These are phyloP conservation scores for Galeopsomyia nigrocyanea DNA, from an alignment of 2,888 invertebrate species.

Conservation along the genomic window DNA sequence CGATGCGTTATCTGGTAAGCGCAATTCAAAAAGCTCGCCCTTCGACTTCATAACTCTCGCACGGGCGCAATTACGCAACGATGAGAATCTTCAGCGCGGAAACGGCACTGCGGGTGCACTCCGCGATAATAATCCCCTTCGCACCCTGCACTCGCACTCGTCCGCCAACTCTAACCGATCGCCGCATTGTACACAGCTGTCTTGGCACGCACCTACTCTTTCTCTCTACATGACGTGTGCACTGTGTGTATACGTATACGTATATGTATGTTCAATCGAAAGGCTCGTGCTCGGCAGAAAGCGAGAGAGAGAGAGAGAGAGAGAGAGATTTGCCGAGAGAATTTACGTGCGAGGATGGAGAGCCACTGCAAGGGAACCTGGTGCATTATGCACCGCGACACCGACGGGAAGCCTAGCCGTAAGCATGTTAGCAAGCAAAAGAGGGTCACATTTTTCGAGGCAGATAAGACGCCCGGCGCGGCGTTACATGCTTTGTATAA, in stretches of 20 bases:
- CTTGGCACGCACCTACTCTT: background rate
- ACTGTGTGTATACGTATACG: background rate
- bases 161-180: background rate
- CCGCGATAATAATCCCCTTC: conserved; percentile 32
- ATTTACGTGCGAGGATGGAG: conserved; percentile 12
- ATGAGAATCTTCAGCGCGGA: conserved; percentile 28
- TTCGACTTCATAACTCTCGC: conserved; percentile 35
- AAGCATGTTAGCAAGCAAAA: too few species aligned
- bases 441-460: too few species aligned
- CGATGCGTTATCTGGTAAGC: conserved; percentile 20
- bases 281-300: background rate
- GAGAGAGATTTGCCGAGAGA: conserved; percentile 12
- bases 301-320: conserved; percentile 7
- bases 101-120: conserved; percentile 14
- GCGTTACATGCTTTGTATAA: too few species aligned
- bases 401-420: too few species aligned
- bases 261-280: conserved; percentile 13
- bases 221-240: conserved; percentile 10
- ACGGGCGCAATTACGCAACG: conserved; percentile 30
- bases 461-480: too few species aligned
- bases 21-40: conserved; percentile 13
- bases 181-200: conserved; percentile 3
- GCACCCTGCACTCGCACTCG: background rate
- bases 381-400: too few species aligned
- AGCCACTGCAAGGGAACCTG: background rate